phyloP scores from a whole-genome alignment of 2,888 invertebrate species.

The Orthosia gothica region DNA sequence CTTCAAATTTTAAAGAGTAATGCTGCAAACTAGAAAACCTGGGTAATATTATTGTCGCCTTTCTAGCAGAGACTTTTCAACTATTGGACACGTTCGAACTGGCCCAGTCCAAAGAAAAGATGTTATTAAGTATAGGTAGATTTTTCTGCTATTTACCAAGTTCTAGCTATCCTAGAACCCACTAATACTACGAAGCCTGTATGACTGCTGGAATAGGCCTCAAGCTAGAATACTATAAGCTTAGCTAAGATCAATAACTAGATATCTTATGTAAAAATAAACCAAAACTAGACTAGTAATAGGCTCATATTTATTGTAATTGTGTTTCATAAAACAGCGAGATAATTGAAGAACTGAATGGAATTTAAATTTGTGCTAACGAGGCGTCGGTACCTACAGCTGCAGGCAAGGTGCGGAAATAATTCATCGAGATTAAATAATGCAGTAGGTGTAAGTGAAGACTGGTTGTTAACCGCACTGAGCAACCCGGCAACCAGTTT shows the following conservation, averaged over 20 bases:
- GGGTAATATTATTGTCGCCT: too few relatives aligned
- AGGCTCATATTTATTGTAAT: conserved; percentile 35
- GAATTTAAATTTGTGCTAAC: conserved; percentile 54
- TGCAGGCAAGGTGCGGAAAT: conserved; percentile 46
- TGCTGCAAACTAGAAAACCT: too few relatives aligned
- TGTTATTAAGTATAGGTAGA: too few relatives aligned
- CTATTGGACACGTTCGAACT: neutral
- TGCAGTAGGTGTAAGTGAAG: conserved; percentile 55
- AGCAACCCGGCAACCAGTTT: conserved; percentile 41
- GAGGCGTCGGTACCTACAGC: conserved; percentile 24
- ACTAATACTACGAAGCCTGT: neutral
- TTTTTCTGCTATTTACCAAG: neutral
- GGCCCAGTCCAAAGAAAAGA: too few relatives aligned
- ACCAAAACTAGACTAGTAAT: neutral
- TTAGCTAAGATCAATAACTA: neutral
- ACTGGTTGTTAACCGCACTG: conserved; percentile 36
- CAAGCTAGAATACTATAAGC: neutral
- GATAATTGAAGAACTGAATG: conserved; percentile 54
- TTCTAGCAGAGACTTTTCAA: too few relatives aligned
- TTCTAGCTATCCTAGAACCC: neutral
- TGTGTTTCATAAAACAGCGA: conserved; percentile 45
- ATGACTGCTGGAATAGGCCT: neutral
- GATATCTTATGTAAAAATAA: neutral
- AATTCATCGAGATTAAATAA: conserved; percentile 61
- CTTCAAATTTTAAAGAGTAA: neutral